Percentiles rank a stretch among this genome's conserved stretches.
phyloP scores from a whole-genome alignment of 2,797 vertebrate genomes.

The Fistularia commersonii region DNA sequence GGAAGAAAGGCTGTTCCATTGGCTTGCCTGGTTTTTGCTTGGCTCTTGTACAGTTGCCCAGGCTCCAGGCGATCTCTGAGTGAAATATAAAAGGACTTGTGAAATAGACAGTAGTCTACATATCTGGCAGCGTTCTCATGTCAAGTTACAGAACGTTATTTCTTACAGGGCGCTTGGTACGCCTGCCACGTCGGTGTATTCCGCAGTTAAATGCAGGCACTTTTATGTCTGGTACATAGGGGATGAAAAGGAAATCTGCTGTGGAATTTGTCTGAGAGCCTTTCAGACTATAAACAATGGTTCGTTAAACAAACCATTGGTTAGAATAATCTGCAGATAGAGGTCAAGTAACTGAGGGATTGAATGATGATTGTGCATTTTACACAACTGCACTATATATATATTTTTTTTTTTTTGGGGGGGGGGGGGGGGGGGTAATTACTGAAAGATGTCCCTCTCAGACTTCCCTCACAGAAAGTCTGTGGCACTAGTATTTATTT shows the following conservation, averaged over 20 bases:
- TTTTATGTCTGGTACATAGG: conserved; percentile 15
- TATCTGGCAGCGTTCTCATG: conserved; percentile 55
- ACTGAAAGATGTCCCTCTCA: conserved; percentile 52
- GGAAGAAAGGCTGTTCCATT: conserved; percentile 55
- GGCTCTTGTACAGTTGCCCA: conserved; percentile 48
- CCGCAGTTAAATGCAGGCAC: conserved; percentile 31
- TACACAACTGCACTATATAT: conserved; percentile 29
- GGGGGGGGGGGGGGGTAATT: no score
- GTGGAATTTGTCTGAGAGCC: no score
- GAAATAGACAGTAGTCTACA: conserved; percentile 54
- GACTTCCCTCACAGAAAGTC: conserved; percentile 61
- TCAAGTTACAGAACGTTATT: conserved; percentile 50
- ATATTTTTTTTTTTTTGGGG: no score
- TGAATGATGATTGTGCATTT: conserved; percentile 28
- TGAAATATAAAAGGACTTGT: conserved; percentile 62
- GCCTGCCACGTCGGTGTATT: conserved; percentile 28
- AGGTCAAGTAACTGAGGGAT: conserved; percentile 50
- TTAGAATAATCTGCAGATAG: conserved; percentile 37
- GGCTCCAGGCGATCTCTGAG: conserved; percentile 55
- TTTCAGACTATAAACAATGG: conserved; percentile 34
- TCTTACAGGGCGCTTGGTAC: conserved; percentile 42
- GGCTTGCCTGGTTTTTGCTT: conserved; percentile 45
- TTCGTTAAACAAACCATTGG: conserved; percentile 49
- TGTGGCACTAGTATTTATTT: conserved; percentile 71
- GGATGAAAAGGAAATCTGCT: no score